These are phyloP conservation scores for Agapornis canus DNA, from an alignment of 2,797 vertebrate genomes.

Conservation along the genomic window DNA sequence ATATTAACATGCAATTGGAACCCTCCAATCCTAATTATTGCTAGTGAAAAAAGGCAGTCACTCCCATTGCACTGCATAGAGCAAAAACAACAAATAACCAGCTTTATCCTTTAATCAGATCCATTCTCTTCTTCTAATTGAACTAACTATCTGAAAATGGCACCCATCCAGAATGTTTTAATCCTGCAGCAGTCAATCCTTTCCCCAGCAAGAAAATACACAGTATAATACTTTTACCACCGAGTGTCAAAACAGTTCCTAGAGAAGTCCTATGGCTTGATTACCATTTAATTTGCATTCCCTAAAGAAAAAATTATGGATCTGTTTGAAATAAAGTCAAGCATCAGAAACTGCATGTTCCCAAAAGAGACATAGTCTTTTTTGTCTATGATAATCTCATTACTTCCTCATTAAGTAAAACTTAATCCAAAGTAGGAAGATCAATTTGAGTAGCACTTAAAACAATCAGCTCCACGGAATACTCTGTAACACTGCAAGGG, in stretches of 20 bases:
- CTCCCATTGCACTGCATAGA: not conserved
- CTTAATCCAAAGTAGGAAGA: constrained; percentile 50
- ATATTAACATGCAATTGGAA: not conserved
- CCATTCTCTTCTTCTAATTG: not conserved
- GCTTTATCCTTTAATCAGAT: constrained; percentile 34
- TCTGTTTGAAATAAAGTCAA: not conserved
- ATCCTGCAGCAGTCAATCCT: not conserved
- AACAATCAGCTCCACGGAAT: not conserved
- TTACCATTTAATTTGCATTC: constrained; percentile 9
- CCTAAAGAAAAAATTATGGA: constrained; percentile 1
- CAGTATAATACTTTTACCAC: not conserved
- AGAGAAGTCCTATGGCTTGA: not conserved
- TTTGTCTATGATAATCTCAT: constrained; percentile 30
- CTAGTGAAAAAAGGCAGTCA: not conserved
- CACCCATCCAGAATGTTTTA: not conserved
- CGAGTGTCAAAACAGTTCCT: not conserved
- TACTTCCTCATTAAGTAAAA: constrained; percentile 40
- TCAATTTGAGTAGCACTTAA: constrained; percentile 40
- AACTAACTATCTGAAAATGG: constrained; percentile 17
- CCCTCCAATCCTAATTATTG: not conserved
- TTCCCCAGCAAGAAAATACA: not conserved
- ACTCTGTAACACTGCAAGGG: not conserved
- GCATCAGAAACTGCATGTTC: not conserved
- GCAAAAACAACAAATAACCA: constrained; percentile 5
- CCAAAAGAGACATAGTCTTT: not conserved